These are phyloP conservation scores for Oceanodroma leucorhoa DNA, from an alignment of 2,797 vertebrate genomes.

Conservation along the genomic window DNA sequence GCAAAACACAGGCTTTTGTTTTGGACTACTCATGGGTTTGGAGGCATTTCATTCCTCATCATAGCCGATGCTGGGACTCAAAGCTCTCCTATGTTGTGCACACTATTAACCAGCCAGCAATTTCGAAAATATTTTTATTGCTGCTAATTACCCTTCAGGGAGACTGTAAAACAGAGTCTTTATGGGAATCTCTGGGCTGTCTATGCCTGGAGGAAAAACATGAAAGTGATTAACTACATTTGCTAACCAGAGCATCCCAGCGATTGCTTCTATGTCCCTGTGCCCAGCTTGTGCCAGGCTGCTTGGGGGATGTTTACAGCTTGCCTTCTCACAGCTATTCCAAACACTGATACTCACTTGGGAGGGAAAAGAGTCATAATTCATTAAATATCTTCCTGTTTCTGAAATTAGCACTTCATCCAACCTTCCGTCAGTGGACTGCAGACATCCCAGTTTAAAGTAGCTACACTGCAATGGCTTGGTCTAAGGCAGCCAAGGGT, in stretches of 20 bases:
- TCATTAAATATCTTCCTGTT: neutral
- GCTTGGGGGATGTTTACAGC: neutral
- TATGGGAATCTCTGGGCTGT: neutral
- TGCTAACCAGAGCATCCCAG: neutral
- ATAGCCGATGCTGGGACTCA: neutral
- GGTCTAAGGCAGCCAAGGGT: neutral
- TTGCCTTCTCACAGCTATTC: neutral
- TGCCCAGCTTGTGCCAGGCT: neutral
- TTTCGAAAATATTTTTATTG: conserved; percentile 30
- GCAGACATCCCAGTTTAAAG: neutral
- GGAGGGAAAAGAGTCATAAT: neutral
- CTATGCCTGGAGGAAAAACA: conserved; percentile 8
- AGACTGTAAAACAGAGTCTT: conserved; percentile 23
- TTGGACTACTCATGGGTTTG: neutral
- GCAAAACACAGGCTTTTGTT: conserved; percentile 2
- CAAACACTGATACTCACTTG: neutral
- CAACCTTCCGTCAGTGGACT: neutral
- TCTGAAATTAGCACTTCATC: neutral
- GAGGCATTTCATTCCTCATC: conserved; percentile 3
- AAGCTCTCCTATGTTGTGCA: neutral
- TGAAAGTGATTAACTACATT: neutral
- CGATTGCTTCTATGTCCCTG: neutral
- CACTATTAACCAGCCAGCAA: neutral
- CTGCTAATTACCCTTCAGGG: conserved; percentile 35
- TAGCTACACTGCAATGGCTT: neutral